Evolutionary conservation across 35 echinoderm and acorn worm species (phyloP).

Genomic region (Nesometra sesokonis): DNA sequence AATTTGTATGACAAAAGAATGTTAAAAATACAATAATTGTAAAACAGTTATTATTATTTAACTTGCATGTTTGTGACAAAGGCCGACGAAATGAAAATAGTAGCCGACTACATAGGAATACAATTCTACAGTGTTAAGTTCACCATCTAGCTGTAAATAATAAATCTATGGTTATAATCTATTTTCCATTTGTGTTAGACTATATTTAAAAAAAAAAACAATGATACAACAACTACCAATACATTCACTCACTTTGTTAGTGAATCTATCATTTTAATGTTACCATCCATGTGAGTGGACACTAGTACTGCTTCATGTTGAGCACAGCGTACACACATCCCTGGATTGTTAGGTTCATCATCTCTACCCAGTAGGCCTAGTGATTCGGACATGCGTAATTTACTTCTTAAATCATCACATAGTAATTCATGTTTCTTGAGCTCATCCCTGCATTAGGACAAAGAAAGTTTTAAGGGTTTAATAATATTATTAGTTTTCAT

Average conservation of each 20-base stretch:
- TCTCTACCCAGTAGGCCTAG: constrained; percentile 38
- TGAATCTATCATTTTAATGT: constrained; percentile 38
- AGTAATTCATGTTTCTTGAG: constrained; percentile 61
- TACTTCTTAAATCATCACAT: constrained; percentile 47
- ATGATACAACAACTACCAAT: not conserved
- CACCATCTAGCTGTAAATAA: too few relatives aligned
- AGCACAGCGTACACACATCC: constrained; percentile 81
- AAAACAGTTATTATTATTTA: too few relatives aligned
- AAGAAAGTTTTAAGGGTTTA: too few relatives aligned
- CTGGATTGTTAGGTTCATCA: constrained; percentile 23
- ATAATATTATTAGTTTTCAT: too few relatives aligned
- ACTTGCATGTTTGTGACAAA: too few relatives aligned
- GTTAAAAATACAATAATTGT: too few relatives aligned
- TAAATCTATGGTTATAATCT: too few relatives aligned
- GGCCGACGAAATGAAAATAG: too few relatives aligned
- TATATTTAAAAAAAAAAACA: too few relatives aligned
- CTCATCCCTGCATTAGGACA: constrained; percentile 33
- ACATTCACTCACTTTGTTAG: constrained; percentile 43
- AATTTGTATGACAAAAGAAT: not conserved
- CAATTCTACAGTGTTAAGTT: too few relatives aligned
- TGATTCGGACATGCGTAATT: constrained; percentile 61
- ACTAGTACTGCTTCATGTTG: constrained; percentile 66
- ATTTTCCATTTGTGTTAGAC: too few relatives aligned
- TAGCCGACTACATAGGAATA: not conserved
- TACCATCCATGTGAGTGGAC: constrained; percentile 4